Evolutionary conservation across 2,888 invertebrate genomes (phyloP).

Genomic region (Carpatolechia fugitivella): DNA sequence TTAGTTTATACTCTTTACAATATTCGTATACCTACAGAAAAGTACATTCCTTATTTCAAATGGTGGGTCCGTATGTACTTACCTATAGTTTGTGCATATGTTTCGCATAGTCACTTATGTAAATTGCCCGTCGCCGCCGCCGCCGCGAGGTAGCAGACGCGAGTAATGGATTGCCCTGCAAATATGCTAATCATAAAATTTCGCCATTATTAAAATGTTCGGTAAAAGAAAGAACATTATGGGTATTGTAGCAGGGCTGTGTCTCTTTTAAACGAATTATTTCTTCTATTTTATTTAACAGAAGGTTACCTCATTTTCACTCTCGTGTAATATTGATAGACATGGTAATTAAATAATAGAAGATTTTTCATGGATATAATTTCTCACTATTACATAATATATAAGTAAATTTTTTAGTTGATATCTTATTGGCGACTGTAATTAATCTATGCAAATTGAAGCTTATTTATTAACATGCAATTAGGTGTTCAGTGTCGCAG

Average conservation of each 20-base stretch:
- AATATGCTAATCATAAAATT: constrained; percentile 62
- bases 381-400: no score
- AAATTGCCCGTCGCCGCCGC: constrained; percentile 33
- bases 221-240: constrained; percentile 53
- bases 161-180: constrained; percentile 54
- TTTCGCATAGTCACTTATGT: constrained; percentile 23
- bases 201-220: constrained; percentile 57
- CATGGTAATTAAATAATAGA: no score
- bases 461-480: background rate
- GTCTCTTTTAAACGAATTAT: constrained; percentile 36
- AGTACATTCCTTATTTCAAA: no score
- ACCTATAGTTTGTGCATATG: background rate
- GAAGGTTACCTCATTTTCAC: no score
- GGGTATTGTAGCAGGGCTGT: constrained; percentile 37
- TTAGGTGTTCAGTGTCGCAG: background rate
- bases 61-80: background rate
- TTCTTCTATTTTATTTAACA: background rate
- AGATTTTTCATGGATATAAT: no score
- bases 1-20: no score
- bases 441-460: no score
- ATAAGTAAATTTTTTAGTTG: no score
- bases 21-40: no score
- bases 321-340: no score
- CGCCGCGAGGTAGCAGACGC: constrained; percentile 33
- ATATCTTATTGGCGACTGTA: no score